Conservation (phyloP, 1,140 invertebrate species). For the Lethocerus indicus region DNA sequence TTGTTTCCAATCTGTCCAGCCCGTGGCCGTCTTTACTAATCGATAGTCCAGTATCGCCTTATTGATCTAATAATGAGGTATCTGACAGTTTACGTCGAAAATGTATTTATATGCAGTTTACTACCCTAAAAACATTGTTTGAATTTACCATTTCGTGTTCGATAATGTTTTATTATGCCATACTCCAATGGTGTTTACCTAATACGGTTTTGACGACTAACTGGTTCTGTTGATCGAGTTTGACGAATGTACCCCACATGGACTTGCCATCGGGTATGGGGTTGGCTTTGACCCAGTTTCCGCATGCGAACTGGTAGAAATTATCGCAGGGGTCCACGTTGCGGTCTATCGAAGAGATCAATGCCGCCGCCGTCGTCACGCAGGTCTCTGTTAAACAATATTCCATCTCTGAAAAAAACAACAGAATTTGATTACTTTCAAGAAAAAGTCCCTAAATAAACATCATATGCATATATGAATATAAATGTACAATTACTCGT, state of each 20-base stretch:
- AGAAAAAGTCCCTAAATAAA: not conserved
- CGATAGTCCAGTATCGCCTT: too few species aligned
- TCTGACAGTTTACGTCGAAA: too few species aligned
- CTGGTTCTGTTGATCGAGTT: conserved; percentile 84
- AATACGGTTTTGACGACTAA: conserved; percentile 79
- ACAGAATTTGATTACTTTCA: conserved; percentile 2
- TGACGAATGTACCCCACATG: conserved; percentile 90
- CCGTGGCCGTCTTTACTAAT: too few species aligned
- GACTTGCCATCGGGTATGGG: conserved; percentile 83
- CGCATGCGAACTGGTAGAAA: conserved; percentile 89
- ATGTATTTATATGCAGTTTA: too few species aligned
- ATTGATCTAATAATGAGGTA: too few species aligned
- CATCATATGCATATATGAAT: not conserved
- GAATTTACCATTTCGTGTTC: too few species aligned
- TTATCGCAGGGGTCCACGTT: conserved; percentile 77
- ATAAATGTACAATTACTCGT: not conserved
- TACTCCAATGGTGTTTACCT: conserved; percentile 37
- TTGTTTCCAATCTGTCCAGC: too few species aligned
- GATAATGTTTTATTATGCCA: too few species aligned
- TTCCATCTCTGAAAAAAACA: conserved; percentile 10
- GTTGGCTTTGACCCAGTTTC: conserved; percentile 77
- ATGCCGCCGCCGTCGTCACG: conserved; percentile 67
- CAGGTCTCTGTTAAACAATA: conserved; percentile 64
- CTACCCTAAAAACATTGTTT: too few species aligned
- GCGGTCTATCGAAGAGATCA: conserved; percentile 66